phyloP scores from a whole-genome alignment of 2,888 invertebrate genomes.

The Amorpha juglandis region DNA sequence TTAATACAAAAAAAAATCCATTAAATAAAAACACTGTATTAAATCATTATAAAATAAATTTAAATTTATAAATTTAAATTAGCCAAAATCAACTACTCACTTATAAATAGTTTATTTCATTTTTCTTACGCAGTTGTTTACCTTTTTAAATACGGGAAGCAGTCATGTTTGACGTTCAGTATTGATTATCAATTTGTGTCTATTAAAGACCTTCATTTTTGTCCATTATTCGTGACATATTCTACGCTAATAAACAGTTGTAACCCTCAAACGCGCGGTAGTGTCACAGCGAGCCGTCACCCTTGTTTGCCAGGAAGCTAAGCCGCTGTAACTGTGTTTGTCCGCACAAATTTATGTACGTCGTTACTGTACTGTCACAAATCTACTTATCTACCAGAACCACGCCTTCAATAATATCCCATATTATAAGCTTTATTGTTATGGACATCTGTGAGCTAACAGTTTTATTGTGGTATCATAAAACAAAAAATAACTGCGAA shows the following conservation, averaged over 20 bases:
- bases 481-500: conserved; percentile 16
- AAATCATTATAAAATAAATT: no score
- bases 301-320: conserved; percentile 80
- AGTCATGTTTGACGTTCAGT: not conserved
- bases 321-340: conserved; percentile 81
- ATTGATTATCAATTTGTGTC: not conserved
- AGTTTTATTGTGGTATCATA: conserved; percentile 38
- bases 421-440: conserved; percentile 43
- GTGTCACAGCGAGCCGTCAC: conserved; percentile 65
- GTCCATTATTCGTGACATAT: conserved; percentile 51
- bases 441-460: conserved; percentile 64
- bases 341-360: conserved; percentile 75
- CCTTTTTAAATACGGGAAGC: not conserved
- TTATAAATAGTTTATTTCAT: no score
- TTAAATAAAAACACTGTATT: no score
- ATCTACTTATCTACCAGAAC: conserved; percentile 82
- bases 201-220: conserved; percentile 1
- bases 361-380: conserved; percentile 77
- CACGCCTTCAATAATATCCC: conserved; percentile 67
- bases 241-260: conserved; percentile 62
- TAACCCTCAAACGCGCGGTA: conserved; percentile 62
- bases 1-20: no score
- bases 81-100: no score
- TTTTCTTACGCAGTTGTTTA: no score
- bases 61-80: no score